phyloP scores from a whole-genome alignment of 2,888 invertebrate species.

The Scotopteryx bipunctaria region DNA sequence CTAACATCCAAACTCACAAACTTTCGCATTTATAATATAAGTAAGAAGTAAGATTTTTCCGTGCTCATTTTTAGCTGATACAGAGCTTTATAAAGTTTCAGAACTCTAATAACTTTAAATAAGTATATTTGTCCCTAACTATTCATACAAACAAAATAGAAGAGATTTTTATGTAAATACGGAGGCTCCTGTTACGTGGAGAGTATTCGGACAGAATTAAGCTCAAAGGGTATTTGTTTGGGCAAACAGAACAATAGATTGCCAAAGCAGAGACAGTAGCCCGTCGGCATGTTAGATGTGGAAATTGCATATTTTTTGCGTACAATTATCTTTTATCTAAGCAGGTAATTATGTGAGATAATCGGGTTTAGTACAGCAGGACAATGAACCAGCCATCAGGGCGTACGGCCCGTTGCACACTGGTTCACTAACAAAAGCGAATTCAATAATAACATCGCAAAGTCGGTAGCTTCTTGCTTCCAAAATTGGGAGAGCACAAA shows the following conservation, averaged over 20 bases:
- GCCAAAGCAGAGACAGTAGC: slow-evolving; percentile 26
- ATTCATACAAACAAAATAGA: too few species aligned
- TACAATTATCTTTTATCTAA: slow-evolving; percentile 71
- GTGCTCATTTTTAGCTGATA: too few species aligned
- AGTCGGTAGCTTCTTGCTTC: slow-evolving; percentile 82
- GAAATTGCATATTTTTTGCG: slow-evolving; percentile 59
- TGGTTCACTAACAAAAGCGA: slow-evolving; percentile 65
- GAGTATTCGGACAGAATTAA: not conserved
- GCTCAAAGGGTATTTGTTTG: slow-evolving; percentile 1
- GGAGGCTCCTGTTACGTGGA: not conserved
- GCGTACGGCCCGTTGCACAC: slow-evolving; percentile 63
- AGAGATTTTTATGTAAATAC: too few species aligned
- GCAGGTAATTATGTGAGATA: slow-evolving; percentile 78
- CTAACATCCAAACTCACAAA: too few species aligned
- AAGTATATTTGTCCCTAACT: too few species aligned
- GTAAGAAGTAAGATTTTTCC: too few species aligned
- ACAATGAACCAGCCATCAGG: slow-evolving; percentile 65
- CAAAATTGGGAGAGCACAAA: slow-evolving; percentile 59
- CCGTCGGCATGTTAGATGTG: slow-evolving; percentile 60
- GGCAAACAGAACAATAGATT: slow-evolving; percentile 4
- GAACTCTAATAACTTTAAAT: too few species aligned
- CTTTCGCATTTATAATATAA: too few species aligned
- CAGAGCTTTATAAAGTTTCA: too few species aligned
- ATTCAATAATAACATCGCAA: slow-evolving; percentile 73
- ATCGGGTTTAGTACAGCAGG: slow-evolving; percentile 65